phyloP scores from a whole-genome alignment of 2,888 invertebrate genomes.

The Limnephilus rhombicus region DNA sequence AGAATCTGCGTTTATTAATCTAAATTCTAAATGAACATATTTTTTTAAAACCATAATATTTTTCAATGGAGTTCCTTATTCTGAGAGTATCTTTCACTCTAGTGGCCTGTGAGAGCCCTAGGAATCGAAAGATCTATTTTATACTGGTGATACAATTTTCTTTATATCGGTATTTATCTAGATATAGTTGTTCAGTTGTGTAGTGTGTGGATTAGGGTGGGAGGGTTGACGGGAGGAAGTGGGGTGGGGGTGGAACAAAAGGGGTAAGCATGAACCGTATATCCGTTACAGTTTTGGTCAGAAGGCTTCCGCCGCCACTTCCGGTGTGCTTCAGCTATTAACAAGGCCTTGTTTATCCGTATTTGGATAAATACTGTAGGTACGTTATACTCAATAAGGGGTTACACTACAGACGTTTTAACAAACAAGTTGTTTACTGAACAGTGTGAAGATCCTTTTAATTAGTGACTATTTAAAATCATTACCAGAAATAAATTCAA shows the following conservation, averaged over 20 bases:
- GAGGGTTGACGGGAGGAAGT: slow-evolving; percentile 7
- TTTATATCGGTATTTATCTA: not conserved
- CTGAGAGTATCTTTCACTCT: too few species aligned
- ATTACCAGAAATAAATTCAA: too few species aligned
- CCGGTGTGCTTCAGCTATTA: slow-evolving; percentile 46
- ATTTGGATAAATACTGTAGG: not conserved
- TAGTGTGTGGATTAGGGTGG: not conserved
- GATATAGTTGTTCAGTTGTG: not conserved
- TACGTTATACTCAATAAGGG: not conserved
- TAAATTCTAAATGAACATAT: too few species aligned
- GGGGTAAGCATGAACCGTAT: slow-evolving; percentile 55
- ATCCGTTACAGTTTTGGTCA: slow-evolving; percentile 65
- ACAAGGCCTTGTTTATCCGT: not conserved
- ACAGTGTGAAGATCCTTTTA: too few species aligned
- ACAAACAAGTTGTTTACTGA: not conserved
- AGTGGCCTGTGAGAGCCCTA: too few species aligned
- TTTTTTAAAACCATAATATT: too few species aligned
- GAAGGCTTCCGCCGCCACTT: slow-evolving; percentile 59
- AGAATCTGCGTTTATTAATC: too few species aligned
- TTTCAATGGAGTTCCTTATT: too few species aligned
- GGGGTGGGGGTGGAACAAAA: not conserved
- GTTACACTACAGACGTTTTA: not conserved
- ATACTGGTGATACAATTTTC: too few species aligned
- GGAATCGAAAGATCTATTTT: too few species aligned
- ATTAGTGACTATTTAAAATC: too few species aligned